A percentile compares a stretch with the other conserved stretches of the same genome.
Conservation (phyloP, 2,888 invertebrate species). For the Platerodrilus igneus region DNA sequence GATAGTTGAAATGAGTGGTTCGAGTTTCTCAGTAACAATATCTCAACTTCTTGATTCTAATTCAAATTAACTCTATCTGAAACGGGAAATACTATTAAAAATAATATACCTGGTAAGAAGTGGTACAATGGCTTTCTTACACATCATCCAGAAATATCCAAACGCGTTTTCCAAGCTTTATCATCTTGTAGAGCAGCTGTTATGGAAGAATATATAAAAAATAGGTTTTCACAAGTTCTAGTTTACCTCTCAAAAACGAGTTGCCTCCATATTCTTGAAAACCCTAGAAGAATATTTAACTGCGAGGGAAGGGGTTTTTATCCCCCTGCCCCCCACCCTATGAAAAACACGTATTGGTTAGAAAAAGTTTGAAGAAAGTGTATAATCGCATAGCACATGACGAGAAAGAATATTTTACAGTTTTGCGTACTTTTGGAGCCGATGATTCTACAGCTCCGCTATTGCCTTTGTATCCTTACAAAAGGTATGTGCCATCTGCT, state of each 20-base stretch:
- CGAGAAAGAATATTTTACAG: constrained; percentile 1
- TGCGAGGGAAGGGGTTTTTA: too few relatives aligned
- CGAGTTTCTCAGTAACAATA: too few relatives aligned
- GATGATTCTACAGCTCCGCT: neutral
- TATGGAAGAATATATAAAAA: too few relatives aligned
- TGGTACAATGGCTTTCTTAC: constrained; percentile 1
- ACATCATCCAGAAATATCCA: neutral
- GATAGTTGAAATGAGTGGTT: too few relatives aligned
- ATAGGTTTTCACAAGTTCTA: too few relatives aligned
- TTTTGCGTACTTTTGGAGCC: neutral
- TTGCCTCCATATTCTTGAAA: too few relatives aligned
- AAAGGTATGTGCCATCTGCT: neutral
- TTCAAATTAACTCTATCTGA: too few relatives aligned
- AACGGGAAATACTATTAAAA: neutral
- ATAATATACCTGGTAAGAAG: neutral
- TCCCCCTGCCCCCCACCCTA: too few relatives aligned
- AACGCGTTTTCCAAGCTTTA: neutral
- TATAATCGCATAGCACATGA: neutral
- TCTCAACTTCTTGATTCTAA: too few relatives aligned
- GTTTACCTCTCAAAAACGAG: too few relatives aligned
- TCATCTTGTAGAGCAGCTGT: constrained; percentile 1
- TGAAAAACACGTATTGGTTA: neutral
- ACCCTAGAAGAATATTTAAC: too few relatives aligned
- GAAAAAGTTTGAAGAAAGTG: neutral
- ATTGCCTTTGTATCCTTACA: neutral